These are phyloP conservation scores for Diglossa cyanea DNA, from an alignment of 2,797 vertebrate species.

Conservation along the genomic window DNA sequence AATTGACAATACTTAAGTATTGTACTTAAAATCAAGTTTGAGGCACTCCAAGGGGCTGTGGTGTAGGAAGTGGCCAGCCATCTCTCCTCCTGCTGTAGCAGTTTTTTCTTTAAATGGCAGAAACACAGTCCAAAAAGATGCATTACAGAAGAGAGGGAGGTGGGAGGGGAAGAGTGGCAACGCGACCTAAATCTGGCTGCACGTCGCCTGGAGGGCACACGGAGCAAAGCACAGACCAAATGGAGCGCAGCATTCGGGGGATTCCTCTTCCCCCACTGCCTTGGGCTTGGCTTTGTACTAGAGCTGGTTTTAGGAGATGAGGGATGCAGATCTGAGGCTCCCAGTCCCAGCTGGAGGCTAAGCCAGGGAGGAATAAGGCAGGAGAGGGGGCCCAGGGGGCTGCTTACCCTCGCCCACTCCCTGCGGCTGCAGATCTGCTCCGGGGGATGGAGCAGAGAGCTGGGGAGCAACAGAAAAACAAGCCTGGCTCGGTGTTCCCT, in stretches of 20 bases:
- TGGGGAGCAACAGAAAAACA: neutral
- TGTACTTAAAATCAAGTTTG: neutral
- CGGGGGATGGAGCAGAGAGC: neutral
- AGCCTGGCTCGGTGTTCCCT: neutral
- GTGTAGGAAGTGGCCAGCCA: neutral
- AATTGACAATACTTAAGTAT: rapidly evolving
- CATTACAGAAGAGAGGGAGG: neutral
- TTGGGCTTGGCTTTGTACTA: slow-evolving; percentile 40
- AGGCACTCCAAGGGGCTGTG: neutral
- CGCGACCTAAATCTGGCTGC: slow-evolving; percentile 25
- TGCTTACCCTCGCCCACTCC: neutral
- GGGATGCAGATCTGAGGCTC: neutral
- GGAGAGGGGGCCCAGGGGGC: neutral
- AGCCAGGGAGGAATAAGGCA: neutral
- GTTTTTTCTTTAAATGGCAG: neutral
- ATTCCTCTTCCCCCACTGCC: slow-evolving; percentile 16
- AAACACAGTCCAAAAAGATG: neutral
- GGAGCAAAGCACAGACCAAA: slow-evolving; percentile 14
- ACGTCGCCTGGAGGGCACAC: neutral
- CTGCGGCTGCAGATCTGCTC: neutral
- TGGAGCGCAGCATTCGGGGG: neutral
- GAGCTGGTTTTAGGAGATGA: neutral
- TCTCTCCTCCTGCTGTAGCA: neutral
- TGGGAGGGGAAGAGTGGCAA: neutral
- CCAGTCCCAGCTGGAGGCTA: neutral